phyloP scores from a whole-genome alignment of 2,113 vertebrate genomes.

The Puffinus mauretanicus region DNA sequence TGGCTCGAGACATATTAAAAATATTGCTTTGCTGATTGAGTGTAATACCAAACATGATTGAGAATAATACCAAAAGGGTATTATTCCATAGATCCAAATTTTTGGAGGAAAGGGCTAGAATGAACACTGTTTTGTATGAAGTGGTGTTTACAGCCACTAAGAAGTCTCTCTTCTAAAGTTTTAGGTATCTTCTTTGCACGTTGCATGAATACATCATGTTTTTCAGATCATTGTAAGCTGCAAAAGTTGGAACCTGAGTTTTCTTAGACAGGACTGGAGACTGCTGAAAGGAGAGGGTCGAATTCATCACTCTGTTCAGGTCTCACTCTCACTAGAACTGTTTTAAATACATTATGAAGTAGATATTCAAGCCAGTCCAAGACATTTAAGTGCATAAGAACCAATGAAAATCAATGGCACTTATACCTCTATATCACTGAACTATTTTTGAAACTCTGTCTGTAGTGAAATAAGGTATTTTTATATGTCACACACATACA shows the following conservation, averaged over 20 bases:
- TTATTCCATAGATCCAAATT: neutral
- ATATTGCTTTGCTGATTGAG: neutral
- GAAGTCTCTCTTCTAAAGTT: neutral
- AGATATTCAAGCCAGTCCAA: neutral
- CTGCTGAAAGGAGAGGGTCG: neutral
- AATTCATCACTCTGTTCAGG: neutral
- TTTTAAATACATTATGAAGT: neutral
- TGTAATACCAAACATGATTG: neutral
- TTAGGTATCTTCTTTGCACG: neutral
- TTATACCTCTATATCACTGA: neutral
- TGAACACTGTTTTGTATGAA: neutral
- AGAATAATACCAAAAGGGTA: neutral
- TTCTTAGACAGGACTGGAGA: neutral
- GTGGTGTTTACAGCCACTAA: neutral
- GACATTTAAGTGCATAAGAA: neutral
- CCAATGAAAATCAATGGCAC: neutral
- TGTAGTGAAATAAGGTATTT: neutral
- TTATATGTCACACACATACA: neutral
- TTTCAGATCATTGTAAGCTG: neutral
- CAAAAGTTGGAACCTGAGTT: neutral
- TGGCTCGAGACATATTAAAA: neutral
- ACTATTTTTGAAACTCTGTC: neutral
- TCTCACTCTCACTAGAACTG: neutral
- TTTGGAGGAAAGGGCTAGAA: neutral
- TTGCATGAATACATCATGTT: neutral